Percentiles rank a stretch among this genome's conserved stretches.
Evolutionary conservation across 2,797 vertebrate species (phyloP).

Genomic region (Lacerta bilineata): DNA sequence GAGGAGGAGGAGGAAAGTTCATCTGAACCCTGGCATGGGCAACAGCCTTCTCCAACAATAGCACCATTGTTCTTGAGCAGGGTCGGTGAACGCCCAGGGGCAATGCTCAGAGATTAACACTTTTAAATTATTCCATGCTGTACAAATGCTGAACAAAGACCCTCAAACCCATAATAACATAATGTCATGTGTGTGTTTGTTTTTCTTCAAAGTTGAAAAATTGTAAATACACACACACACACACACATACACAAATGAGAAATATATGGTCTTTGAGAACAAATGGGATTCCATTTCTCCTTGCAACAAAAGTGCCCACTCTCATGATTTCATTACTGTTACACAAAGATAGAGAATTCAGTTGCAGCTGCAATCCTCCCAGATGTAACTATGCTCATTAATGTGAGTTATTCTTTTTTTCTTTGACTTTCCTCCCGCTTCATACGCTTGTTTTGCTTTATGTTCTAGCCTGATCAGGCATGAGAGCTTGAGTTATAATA

Average conservation of each 20-base stretch:
- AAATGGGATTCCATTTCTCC: background rate
- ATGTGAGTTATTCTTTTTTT: background rate
- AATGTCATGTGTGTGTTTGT: constrained; percentile 17
- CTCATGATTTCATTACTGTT: constrained; percentile 27
- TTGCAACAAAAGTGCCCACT: constrained; percentile 7
- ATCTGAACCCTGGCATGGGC: constrained; percentile 59
- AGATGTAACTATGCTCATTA: background rate
- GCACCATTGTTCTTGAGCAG: constrained; percentile 47
- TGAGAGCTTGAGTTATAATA: constrained; percentile 33
- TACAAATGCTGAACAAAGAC: constrained; percentile 62
- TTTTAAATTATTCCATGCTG: constrained; percentile 40
- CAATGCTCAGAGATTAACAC: constrained; percentile 41
- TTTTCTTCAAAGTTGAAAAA: constrained; percentile 51
- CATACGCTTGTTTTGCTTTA: constrained; percentile 21
- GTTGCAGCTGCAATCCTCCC: constrained; percentile 2
- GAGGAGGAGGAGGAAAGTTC: constrained; percentile 50
- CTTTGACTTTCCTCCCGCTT: background rate
- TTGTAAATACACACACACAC: background rate
- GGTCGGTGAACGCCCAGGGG: background rate
- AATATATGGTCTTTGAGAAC: constrained; percentile 13
- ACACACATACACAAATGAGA: background rate
- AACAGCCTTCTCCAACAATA: constrained; percentile 66
- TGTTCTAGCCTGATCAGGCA: constrained; percentile 12
- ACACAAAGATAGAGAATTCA: constrained; percentile 5
- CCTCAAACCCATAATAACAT: constrained; percentile 30